Evolutionary conservation across 2,888 invertebrate species (phyloP), one percentile per base, ranked within the genome.

Genomic region (Ormyrus pomaceus): DNA sequence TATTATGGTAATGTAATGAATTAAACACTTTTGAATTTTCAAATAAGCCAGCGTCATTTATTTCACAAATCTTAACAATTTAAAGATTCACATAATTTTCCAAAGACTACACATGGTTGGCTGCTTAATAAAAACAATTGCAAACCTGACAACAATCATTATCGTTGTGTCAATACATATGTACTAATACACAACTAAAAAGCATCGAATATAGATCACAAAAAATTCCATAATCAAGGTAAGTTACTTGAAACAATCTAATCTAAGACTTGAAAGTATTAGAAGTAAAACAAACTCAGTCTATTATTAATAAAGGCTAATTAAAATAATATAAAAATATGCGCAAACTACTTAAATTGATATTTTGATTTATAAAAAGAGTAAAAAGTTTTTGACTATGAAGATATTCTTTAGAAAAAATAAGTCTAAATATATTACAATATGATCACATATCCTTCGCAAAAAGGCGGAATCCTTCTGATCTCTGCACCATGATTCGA

Each of bases 361-460:
- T 62, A 56, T 56, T 65, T 66, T 11, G 62, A 10, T 70, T 56
- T 77, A 68, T 77, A 56, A 77, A 76, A 77, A 77, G 70, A 77
- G 69, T 77, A 75, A 58, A 76, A 68, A 76, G n/a, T 53, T 13
- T 50, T 64, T 45, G 48, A 70, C 56, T 62, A 50, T 62, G 8
- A 56, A 62, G 70, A 50, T 50, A 5, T 56, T 56, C 46, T 69
- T 77, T 70, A 77, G 62, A 77, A 70, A 73, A 73, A 64, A 62
- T 77, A 77, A 77, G n/a, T 70, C 56, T 70, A 62, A 70, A 64
- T 77, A 64, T 77, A 56, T 70, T 77, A 64, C 51, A 62, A 46
- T 68, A 66, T 6, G 69, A 69, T 76, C 76, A 75, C 75, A 76
- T 65, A 34, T 69, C 69, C 69, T 76, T 61, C 55, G 34, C 34